Base-by-base conservation (phyloP, 2,888 invertebrate genomes). In the Spodoptera littoralis region DNA sequence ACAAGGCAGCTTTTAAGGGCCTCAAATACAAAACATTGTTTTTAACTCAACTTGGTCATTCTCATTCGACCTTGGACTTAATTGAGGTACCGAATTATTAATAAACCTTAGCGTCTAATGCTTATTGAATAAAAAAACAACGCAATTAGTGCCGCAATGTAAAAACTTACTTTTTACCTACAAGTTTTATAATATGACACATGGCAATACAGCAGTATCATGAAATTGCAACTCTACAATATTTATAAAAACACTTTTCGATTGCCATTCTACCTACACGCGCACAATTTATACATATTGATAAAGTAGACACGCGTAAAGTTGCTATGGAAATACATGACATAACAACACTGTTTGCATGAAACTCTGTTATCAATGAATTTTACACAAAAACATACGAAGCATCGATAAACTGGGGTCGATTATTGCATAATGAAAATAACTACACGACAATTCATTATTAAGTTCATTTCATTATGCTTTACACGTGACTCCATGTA, bases 321-420 rank as follows among this genome's bases (percentile, higher is more conserved):
- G 70, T 72, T 60, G 64, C 65, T 49, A 72, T 72, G 57, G 64
- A 50, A 75, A 64, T 60, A 64, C 49, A 63, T 59, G 56, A 64
- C 30, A 56, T 69, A 57, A 60, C 70, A 68, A 69, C 70, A 63
- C 54, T 56, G 56, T 56, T 71, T 53, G 55, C 42, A 43, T 63
- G 49, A 59, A 65, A 51, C 18, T 24, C 13, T 4, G 70, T 50
- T 70, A 73, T 70, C 72, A 65, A 61, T 47, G 42, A 75, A 65
- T 75, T 65, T 65, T 65, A 65, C 60, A 75, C 55, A 65, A 73
- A 75, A 72, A 70, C 48, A 75, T 53, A 51, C 24, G 57, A 65
- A 58, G 11, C 45, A 36, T 50, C 52, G 77, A 74, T 76, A 76
- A 74, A 65, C 64, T 43, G 42, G 30, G 58, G 58, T 72, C 67